Conservation (phyloP, 2,888 invertebrate species). For the Noctua fimbriata region DNA sequence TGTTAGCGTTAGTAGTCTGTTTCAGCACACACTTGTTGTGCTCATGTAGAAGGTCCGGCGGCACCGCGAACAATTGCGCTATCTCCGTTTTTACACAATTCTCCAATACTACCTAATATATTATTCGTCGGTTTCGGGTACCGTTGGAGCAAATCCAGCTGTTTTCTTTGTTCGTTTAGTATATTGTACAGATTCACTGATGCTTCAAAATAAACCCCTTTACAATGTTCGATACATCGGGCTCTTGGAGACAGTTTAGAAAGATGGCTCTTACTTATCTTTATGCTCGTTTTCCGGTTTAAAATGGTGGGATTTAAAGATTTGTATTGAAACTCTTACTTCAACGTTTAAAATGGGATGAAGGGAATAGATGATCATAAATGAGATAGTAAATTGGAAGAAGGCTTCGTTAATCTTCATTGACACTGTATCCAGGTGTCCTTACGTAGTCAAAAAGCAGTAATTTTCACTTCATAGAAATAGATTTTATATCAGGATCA, state of each 20-base stretch:
- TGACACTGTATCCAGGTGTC: background rate
- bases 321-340: background rate
- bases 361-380: background rate
- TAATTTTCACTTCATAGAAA: background rate
- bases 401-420: background rate
- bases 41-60: slow-evolving; percentile 37
- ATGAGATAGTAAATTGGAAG: background rate
- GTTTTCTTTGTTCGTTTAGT: slow-evolving; percentile 32
- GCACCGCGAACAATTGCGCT: slow-evolving; percentile 21
- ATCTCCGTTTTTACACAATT: slow-evolving; percentile 30
- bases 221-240: slow-evolving; percentile 45
- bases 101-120: slow-evolving; percentile 36
- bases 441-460: background rate
- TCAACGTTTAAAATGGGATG: background rate
- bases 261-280: slow-evolving; percentile 48
- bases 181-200: slow-evolving; percentile 55
- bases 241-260: slow-evolving; percentile 41
- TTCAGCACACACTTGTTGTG: slow-evolving; percentile 49
- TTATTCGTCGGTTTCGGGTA: slow-evolving; percentile 39
- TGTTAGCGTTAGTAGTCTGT: slow-evolving; percentile 9
- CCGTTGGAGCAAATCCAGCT: slow-evolving; percentile 39
- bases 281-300: slow-evolving; percentile 28
- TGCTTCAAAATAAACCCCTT: slow-evolving; percentile 55
- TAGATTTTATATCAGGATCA: background rate
- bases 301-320: slow-evolving; percentile 12